Percentiles rank a stretch among this genome's conserved stretches.
Conservation (phyloP, 2,888 invertebrate species). For the Trichopria drosophilae region DNA sequence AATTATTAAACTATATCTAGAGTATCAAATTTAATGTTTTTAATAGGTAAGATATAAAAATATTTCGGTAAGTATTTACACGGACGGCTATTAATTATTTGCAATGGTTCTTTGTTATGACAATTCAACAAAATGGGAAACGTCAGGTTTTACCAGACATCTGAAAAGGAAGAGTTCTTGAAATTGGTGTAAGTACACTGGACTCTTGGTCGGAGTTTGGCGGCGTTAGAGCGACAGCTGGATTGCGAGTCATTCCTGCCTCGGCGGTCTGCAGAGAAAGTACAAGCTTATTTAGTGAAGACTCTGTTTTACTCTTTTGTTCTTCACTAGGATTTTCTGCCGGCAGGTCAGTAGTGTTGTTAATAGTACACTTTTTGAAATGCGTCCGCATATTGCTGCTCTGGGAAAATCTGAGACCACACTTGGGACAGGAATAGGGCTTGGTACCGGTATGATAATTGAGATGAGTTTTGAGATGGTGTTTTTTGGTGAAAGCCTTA, state of each 20-base stretch:
- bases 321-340: not conserved
- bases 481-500: constrained; percentile 84
- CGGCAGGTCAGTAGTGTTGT: constrained; percentile 25
- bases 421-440: constrained; percentile 74
- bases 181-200: constrained; percentile 40
- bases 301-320: not conserved
- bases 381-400: constrained; percentile 87
- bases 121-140: too few species aligned
- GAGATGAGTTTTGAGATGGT: constrained; percentile 81
- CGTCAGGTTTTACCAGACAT: not conserved
- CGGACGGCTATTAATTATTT: too few species aligned
- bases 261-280: too few species aligned
- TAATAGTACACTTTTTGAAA: constrained; percentile 70
- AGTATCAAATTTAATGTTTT: too few species aligned
- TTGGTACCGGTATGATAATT: constrained; percentile 84
- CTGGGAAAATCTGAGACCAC: constrained; percentile 78
- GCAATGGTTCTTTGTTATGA: too few species aligned
- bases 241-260: constrained; percentile 2
- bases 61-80: too few species aligned
- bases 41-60: too few species aligned
- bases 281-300: too few species aligned
- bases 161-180: constrained; percentile 10
- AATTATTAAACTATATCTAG: too few species aligned
- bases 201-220: constrained; percentile 52
- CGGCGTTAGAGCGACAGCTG: constrained; percentile 42